Evolutionary conservation across 2,797 vertebrate genomes (phyloP).

Genomic region (Oreochromis mossambicus): DNA sequence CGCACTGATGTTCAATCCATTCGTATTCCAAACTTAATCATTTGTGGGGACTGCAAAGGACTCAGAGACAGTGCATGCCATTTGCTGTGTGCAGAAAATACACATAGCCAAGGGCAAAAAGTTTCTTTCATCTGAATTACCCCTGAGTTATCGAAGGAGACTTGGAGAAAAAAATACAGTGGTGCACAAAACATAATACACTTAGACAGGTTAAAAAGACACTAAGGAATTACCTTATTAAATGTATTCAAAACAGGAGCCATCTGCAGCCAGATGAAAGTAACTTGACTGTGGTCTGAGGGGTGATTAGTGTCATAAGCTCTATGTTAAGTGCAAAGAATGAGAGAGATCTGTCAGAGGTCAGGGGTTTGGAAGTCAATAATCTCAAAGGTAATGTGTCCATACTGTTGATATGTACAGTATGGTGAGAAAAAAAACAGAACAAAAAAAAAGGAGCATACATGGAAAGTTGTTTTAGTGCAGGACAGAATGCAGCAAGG

Average conservation of each 20-base stretch:
- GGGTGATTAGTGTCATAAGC: not conserved
- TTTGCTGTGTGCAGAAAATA: not conserved
- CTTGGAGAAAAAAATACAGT: not conserved
- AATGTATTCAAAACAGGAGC: not conserved
- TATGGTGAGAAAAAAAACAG: not conserved
- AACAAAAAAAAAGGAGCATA: not conserved
- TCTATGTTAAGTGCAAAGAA: not conserved
- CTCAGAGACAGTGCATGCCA: not conserved
- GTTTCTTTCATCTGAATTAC: not conserved
- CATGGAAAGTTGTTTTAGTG: not conserved
- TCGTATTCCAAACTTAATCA: not conserved
- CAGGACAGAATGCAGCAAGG: not conserved
- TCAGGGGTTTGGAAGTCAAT: not conserved
- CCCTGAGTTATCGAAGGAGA: conserved; percentile 1
- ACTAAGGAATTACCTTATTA: not conserved
- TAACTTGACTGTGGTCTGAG: not conserved
- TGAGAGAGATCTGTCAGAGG: not conserved
- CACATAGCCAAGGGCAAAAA: not conserved
- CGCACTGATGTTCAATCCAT: not conserved
- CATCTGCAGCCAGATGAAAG: not conserved
- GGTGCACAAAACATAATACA: not conserved
- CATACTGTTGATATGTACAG: not conserved
- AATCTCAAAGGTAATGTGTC: not conserved
- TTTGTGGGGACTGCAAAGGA: not conserved
- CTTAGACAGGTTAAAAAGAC: not conserved